Conservation (phyloP, 2,113 vertebrate species). For the Arizona elegans region DNA sequence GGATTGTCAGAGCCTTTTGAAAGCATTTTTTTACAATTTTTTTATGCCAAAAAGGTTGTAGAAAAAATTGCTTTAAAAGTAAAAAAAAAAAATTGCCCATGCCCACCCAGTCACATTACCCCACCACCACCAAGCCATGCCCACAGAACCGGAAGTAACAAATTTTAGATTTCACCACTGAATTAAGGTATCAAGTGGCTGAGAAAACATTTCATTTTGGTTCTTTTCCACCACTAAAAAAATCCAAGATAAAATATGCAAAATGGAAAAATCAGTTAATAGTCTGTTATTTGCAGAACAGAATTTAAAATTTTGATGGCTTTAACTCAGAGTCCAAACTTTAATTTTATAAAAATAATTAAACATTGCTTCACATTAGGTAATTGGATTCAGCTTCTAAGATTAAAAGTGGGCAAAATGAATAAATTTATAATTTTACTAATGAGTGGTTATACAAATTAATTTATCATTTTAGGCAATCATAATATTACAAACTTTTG, state of each 20-base stretch:
- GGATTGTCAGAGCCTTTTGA: too few relatives aligned
- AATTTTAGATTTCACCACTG: too few relatives aligned
- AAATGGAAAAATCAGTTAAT: background rate
- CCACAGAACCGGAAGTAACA: too few relatives aligned
- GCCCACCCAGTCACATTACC: too few relatives aligned
- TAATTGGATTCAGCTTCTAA: background rate
- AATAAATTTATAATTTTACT: background rate
- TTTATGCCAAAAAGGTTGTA: too few relatives aligned
- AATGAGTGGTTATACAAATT: background rate
- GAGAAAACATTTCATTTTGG: background rate
- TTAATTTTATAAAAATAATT: background rate
- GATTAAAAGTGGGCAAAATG: background rate
- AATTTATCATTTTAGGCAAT: background rate
- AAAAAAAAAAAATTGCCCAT: too few relatives aligned
- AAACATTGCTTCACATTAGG: background rate
- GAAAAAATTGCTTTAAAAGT: too few relatives aligned
- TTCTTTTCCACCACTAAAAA: background rate
- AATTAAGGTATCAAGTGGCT: background rate
- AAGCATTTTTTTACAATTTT: too few relatives aligned
- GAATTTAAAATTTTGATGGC: background rate
- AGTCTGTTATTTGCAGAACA: background rate
- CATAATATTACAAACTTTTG: background rate
- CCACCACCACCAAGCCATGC: too few relatives aligned
- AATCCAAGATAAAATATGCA: background rate
- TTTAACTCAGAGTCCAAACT: background rate